Base-by-base conservation (phyloP, 2,797 vertebrate species). In the Coracias cyanogaster region DNA sequence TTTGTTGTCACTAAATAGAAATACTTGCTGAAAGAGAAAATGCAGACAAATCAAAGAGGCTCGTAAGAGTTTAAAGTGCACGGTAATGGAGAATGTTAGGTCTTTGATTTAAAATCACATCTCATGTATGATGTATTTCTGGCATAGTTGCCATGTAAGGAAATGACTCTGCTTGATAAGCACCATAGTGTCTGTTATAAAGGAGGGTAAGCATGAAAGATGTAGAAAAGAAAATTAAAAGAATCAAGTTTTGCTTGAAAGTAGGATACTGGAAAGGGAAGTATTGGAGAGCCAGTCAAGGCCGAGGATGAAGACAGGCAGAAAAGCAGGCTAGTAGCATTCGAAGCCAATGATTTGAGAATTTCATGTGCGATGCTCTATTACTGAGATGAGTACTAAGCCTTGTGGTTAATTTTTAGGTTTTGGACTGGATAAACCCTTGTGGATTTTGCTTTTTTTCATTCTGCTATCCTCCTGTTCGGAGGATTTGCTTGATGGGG, bases 91-190 rank as follows among this genome's bases (percentile, higher is more conserved):
- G n/a, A 33, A 24, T 0, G 4, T 62, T 25, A 17, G 37, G 22
- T 49, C 37, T 88, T 41, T 54, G 49, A 39, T 49, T 86, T 58
- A n/a, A 67, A 20, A 54, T 21, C 8, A 5, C 12, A 2, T 33
- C 17, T 89, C 2, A 0, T 1, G 0, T 19, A 4, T 10, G 29
- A 25, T 55, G 12, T 2, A 0, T 49, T 88, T 64, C 31, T 90
- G 52, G 12, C 7, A 9, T 7, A 31, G 52, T 21, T 85, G 43
- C 10, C 9, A 1, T 41, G 37, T 70, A 82, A 52, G 46, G 46
- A 72, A 28, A 19, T 4, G 4, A 60, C 31, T 16, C 33, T 37
- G 33, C 18, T 67, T 58, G 21, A 8, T 85, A 66, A 62, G 60
- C 15, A 16, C 14, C 1, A 0, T 37, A 10, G 9, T 51, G 49